Conservation (phyloP, 2,888 invertebrate species). For the Glyphotaelius pellucidus region DNA sequence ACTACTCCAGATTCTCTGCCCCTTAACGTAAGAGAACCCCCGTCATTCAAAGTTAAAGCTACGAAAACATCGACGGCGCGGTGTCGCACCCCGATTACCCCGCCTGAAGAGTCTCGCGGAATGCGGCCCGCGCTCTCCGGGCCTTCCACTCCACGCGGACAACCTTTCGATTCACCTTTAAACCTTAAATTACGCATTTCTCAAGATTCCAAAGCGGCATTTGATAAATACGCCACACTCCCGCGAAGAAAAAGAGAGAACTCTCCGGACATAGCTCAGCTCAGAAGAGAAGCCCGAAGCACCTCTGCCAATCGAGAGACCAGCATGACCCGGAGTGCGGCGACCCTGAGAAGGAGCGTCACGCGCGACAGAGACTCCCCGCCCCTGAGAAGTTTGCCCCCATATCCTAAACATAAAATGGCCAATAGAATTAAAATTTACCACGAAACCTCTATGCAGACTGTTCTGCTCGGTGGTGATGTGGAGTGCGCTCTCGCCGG, state of each 20-base stretch:
- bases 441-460: constrained; percentile 88
- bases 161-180: constrained; percentile 66
- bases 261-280: constrained; percentile 74
- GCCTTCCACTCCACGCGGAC: constrained; percentile 69
- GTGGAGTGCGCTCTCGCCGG: constrained; percentile 85
- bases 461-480: constrained; percentile 84
- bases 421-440: constrained; percentile 83
- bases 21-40: constrained; percentile 75
- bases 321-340: constrained; percentile 71
- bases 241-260: constrained; percentile 85
- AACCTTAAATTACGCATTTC: constrained; percentile 70
- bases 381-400: constrained; percentile 72
- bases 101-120: constrained; percentile 67
- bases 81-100: constrained; percentile 80
- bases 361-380: constrained; percentile 68
- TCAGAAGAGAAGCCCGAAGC: constrained; percentile 50
- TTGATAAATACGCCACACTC: constrained; percentile 87
- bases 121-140: constrained; percentile 14
- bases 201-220: constrained; percentile 73
- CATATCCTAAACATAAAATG: constrained; percentile 73
- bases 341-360: constrained; percentile 66
- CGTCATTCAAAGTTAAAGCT: constrained; percentile 74
- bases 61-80: constrained; percentile 79
- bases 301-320: constrained; percentile 71
- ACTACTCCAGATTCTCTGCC: constrained; percentile 76